These are phyloP conservation scores for Scolopax mira DNA, from an alignment of 2,113 vertebrate genomes.

Conservation along the genomic window DNA sequence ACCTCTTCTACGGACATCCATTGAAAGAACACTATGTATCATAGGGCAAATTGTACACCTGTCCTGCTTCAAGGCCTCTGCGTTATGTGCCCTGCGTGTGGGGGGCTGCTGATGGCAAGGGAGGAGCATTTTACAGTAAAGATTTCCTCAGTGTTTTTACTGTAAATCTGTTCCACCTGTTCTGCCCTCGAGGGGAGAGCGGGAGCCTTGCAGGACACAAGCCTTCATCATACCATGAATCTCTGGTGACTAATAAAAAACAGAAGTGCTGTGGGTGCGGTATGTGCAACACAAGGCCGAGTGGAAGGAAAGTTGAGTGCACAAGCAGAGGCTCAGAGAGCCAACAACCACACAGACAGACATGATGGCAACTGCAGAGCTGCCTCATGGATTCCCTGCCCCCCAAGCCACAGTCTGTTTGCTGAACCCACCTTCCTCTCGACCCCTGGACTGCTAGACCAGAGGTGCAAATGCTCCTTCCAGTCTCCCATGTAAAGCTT, in stretches of 20 bases:
- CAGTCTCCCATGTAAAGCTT: not conserved
- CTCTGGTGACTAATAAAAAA: not conserved
- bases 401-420: not conserved
- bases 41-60: not conserved
- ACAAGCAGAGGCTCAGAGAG: not conserved
- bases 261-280: accelerated
- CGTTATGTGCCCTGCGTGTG: accelerated
- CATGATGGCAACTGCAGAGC: not conserved
- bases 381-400: accelerated
- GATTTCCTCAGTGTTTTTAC: not conserved
- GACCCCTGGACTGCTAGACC: accelerated
- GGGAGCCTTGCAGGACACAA: not conserved
- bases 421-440: not conserved
- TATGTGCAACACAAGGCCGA: not conserved
- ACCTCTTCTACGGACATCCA: not conserved
- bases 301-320: not conserved
- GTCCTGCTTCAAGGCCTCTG: not conserved
- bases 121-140: not conserved
- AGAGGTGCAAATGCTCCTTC: not conserved
- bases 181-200: not conserved
- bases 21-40: not conserved
- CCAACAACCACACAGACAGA: accelerated
- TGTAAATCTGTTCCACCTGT: not conserved
- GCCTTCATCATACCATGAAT: not conserved
- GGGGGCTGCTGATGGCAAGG: not conserved